Percentiles rank a stretch among this genome's conserved stretches.
Conservation (phyloP, 2,797 vertebrate species). For the Miichthys miiuy region DNA sequence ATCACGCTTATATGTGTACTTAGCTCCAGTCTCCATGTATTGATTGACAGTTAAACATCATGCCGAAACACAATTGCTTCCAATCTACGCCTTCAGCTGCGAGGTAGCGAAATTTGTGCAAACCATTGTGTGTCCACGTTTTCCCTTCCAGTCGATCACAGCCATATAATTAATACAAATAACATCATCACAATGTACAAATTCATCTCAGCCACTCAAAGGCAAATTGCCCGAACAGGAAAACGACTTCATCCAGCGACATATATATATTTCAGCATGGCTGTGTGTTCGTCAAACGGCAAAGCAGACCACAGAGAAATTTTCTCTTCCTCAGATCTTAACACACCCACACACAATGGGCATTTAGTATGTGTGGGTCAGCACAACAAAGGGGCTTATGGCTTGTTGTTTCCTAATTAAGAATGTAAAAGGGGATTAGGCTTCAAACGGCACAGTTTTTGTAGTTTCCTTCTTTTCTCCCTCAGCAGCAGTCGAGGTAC, state of each 20-base stretch:
- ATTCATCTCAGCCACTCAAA: constrained; percentile 33
- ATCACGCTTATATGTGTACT: constrained; percentile 11
- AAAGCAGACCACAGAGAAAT: constrained; percentile 51
- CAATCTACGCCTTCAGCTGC: constrained; percentile 7
- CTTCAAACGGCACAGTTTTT: constrained; percentile 78
- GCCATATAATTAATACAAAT: constrained; percentile 12
- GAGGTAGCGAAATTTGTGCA: background rate
- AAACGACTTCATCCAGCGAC: constrained; percentile 27
- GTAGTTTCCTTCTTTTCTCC: constrained; percentile 59
- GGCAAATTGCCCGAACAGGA: constrained; percentile 32
- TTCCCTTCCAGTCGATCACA: background rate
- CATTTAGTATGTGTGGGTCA: constrained; percentile 76
- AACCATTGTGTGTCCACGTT: background rate
- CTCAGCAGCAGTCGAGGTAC: constrained; percentile 52
- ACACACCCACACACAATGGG: constrained; percentile 70
- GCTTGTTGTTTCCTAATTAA: constrained; percentile 85
- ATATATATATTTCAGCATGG: constrained; percentile 18
- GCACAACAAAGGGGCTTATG: constrained; percentile 77
- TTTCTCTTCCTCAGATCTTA: constrained; percentile 67
- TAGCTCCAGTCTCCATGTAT: constrained; percentile 26
- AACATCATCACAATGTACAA: constrained; percentile 10
- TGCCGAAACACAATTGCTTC: constrained; percentile 12
- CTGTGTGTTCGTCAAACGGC: constrained; percentile 20
- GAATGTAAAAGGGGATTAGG: constrained; percentile 84
- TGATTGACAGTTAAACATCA: constrained; percentile 41